Base-by-base conservation (phyloP, 1,140 invertebrate species). In the Calosoma granatense region DNA sequence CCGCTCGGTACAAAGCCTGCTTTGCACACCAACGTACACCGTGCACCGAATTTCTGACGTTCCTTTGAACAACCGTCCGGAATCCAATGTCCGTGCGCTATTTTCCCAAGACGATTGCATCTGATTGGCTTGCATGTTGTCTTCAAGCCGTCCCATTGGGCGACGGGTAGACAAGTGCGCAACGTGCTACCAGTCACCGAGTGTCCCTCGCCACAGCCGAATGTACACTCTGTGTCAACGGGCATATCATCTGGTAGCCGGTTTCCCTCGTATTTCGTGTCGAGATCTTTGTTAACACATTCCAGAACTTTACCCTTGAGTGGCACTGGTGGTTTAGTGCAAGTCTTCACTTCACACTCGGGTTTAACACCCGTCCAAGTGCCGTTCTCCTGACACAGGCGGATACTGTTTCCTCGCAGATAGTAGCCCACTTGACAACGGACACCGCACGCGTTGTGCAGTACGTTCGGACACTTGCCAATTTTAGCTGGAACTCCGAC, bases 361-460 rank as follows among this genome's bases (percentile, higher is more conserved):
- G 83, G 71, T 36, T 78, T 71, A 14, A 72, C 71, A 1, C 86
- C 86, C 12, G 81, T 83, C 86, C 86, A 88, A 4, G 68, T 74
- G 1, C 82, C 84, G 67, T 84, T 76, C 54, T 77, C 76, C 47
- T 77, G 74, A 66, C 85, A 87, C 1, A 86, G 72, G 51, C 84
- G 69, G 20, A 87, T 79, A 66, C 82, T 84, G 56, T 77, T 81
- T 0, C 85, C 85, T 9, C 70, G 67, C 1, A 87, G 69, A 55
- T 77, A 76, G 63, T 81, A 87, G 0, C 85, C 85, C 19, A 83
- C 77, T 56, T 78, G 74, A 66, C 86, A 88, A 39, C 81, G 72
- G 23, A 86, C 70, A 1, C 84, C 84, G 69, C 86, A 88, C 0
- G 83, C 85, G 22, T 82, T 83, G 65, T 87, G 83, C 30, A 85